Percentiles rank a stretch among this genome's conserved stretches.
These are phyloP conservation scores for Heterohyrax brucei DNA, from an alignment of 2,797 vertebrate genomes.

Conservation along the genomic window DNA sequence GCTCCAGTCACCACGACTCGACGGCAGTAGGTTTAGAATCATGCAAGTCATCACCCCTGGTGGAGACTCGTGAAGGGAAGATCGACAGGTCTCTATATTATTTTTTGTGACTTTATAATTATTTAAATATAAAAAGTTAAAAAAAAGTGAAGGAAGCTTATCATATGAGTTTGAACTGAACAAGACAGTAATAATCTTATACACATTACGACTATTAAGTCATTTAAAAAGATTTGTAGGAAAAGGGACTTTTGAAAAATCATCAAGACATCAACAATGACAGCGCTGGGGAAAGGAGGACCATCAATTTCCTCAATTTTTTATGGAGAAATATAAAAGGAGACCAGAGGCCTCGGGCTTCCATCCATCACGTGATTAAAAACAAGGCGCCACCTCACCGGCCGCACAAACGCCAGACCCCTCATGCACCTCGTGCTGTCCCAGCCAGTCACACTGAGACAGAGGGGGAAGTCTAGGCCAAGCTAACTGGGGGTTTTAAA, in stretches of 20 bases:
- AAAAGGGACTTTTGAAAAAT: not conserved
- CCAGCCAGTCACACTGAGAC: not conserved
- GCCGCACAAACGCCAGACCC: fast-evolving
- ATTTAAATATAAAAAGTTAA: not conserved
- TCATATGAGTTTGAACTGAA: not conserved
- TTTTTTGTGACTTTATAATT: not conserved
- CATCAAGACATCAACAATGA: not conserved
- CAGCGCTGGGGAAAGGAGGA: not conserved
- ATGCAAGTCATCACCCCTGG: too few relatives aligned
- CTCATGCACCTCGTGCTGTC: fast-evolving
- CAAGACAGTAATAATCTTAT: not conserved
- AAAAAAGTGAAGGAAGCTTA: not conserved
- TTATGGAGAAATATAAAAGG: not conserved
- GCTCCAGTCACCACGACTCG: too few relatives aligned
- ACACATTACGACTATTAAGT: not conserved
- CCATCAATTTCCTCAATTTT: not conserved
- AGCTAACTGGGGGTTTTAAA: not conserved
- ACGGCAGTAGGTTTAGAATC: too few relatives aligned
- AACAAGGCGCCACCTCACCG: not conserved
- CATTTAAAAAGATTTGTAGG: not conserved
- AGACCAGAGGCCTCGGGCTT: not conserved
- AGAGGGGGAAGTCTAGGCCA: not conserved
- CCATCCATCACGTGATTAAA: not conserved
- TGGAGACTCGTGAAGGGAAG: fast-evolving
- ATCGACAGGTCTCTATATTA: not conserved